phyloP scores from a whole-genome alignment of 2,888 invertebrate genomes.

The Acanthosepion pharaonis region DNA sequence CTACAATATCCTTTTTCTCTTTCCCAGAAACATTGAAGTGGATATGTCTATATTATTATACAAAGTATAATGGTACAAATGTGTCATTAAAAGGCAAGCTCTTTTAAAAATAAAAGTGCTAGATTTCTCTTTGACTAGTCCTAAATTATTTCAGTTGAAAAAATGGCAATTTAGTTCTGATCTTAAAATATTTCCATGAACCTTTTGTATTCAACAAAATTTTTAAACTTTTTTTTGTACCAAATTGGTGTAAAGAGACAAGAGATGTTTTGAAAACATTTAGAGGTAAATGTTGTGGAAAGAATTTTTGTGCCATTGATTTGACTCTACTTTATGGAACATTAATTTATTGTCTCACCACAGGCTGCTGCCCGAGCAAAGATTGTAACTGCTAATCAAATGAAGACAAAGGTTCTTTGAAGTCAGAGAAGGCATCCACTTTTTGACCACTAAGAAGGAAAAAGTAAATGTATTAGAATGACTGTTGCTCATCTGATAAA shows the following conservation, averaged over 20 bases:
- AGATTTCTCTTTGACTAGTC: background rate
- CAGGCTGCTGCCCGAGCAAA: background rate
- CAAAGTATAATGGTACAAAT: no score
- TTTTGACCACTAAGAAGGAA: background rate
- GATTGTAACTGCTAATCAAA: background rate
- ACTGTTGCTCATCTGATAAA: background rate
- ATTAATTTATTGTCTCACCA: slow-evolving; percentile 20
- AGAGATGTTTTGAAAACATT: background rate
- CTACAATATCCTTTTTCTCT: no score
- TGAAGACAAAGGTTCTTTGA: background rate
- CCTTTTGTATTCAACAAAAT: background rate
- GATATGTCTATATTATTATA: no score
- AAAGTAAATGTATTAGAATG: background rate
- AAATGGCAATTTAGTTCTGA: background rate
- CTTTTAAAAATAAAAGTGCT: no score
- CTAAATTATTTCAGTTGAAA: background rate
- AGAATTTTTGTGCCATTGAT: background rate
- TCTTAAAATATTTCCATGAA: background rate
- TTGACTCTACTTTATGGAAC: background rate
- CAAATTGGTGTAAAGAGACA: background rate
- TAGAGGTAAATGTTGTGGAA: background rate
- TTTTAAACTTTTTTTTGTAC: background rate
- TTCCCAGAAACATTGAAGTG: no score
- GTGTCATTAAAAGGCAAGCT: no score
- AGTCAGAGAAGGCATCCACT: background rate